These are phyloP conservation scores for Misgurnus anguillicaudatus DNA, from an alignment of 2,113 vertebrate genomes.

Conservation along the genomic window DNA sequence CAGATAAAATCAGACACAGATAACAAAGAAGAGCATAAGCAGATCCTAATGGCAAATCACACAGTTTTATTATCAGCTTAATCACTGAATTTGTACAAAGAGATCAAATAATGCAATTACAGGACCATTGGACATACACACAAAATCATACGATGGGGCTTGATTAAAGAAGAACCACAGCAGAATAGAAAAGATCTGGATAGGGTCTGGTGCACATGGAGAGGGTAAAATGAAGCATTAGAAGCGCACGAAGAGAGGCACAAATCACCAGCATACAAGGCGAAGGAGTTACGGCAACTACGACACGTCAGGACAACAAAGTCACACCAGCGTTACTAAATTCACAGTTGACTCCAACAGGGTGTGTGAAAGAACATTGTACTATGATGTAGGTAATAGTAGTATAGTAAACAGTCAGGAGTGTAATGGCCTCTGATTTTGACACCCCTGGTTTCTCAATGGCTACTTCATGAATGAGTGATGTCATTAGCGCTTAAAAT, in stretches of 20 bases:
- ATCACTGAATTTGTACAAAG: conserved; percentile 54
- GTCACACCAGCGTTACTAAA: conserved; percentile 25
- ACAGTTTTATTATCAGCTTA: conserved; percentile 56
- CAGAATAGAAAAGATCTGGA: not conserved
- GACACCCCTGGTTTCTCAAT: not conserved
- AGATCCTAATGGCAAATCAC: conserved; percentile 20
- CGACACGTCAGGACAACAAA: conserved; percentile 34
- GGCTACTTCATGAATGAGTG: conserved; percentile 20
- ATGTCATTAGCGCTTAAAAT: not conserved
- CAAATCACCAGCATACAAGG: conserved; percentile 31
- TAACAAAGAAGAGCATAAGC: not conserved
- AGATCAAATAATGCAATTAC: conserved; percentile 52
- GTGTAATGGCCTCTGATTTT: conserved; percentile 19
- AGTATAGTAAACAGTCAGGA: conserved; percentile 10
- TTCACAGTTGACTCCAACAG: conserved; percentile 43
- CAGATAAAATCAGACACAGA: not conserved
- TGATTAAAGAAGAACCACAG: conserved; percentile 1
- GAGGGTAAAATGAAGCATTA: not conserved
- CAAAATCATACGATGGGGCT: conserved; percentile 12
- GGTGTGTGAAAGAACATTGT: not conserved
- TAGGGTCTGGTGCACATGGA: not conserved
- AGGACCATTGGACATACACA: conserved; percentile 27
- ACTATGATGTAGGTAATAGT: not conserved
- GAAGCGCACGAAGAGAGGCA: conserved; percentile 17
- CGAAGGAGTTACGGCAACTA: conserved; percentile 26